Conservation (phyloP, 2,888 invertebrate species). For the Scaptodrosophila latifasciaeformis region DNA sequence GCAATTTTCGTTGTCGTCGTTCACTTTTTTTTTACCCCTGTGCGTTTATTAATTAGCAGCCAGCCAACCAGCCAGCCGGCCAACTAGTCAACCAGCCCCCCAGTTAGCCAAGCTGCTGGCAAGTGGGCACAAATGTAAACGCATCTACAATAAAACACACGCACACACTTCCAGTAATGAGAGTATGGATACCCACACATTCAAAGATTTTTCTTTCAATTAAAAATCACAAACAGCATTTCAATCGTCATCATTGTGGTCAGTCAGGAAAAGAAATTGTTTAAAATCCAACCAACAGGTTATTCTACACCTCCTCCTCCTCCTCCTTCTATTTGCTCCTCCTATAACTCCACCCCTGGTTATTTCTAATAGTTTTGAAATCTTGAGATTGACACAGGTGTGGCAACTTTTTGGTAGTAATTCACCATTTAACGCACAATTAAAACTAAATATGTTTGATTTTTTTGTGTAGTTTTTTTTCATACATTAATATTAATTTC, state of each 20-base stretch:
- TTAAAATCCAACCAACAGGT: conserved; percentile 30
- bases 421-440: background rate
- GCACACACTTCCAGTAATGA: background rate
- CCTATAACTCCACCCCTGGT: no score
- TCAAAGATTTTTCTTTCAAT: conserved; percentile 49
- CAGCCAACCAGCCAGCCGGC: conserved; percentile 27
- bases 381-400: conserved; percentile 19
- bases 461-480: no score
- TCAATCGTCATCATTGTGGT: conserved; percentile 37
- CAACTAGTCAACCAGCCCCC: no score
- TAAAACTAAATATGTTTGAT: background rate
- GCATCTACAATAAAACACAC: conserved; percentile 6
- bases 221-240: conserved; percentile 59
- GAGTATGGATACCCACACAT: background rate
- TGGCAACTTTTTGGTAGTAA: conserved; percentile 3
- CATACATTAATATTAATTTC: no score
- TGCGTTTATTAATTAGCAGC: conserved; percentile 64
- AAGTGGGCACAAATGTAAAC: conserved; percentile 11
- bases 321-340: conserved; percentile 5
- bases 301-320: background rate
- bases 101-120: conserved; percentile 15
- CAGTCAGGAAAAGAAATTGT: conserved; percentile 49
- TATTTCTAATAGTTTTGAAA: background rate
- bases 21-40: conserved; percentile 26
- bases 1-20: conserved; percentile 29